Percentiles rank a stretch among this genome's conserved stretches.
Conservation (phyloP, 2,888 invertebrate genomes). For the Euplagia quadripunctaria region DNA sequence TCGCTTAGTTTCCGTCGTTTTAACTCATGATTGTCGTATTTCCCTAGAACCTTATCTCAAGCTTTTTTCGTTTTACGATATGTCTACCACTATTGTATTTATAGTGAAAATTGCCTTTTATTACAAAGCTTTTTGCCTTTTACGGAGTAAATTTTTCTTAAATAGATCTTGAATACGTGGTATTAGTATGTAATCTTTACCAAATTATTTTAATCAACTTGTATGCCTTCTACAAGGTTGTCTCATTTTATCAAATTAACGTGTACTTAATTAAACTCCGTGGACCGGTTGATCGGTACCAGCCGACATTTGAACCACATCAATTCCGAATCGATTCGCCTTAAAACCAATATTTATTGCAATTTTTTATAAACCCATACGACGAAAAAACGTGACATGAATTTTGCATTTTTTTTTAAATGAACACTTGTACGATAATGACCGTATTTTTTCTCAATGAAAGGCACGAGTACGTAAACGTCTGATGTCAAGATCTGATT, state of each 20-base stretch:
- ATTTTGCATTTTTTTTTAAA: constrained; percentile 68
- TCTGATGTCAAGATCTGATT: constrained; percentile 65
- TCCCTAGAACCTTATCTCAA: not conserved
- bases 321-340: constrained; percentile 60
- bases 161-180: too few relatives aligned
- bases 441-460: constrained; percentile 72
- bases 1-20: constrained; percentile 13
- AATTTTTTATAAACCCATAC: constrained; percentile 60
- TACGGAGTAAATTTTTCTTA: too few relatives aligned
- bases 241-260: constrained; percentile 52
- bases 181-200: too few relatives aligned
- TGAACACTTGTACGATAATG: constrained; percentile 64
- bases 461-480: constrained; percentile 56
- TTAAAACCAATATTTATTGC: constrained; percentile 66
- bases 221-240: constrained; percentile 37
- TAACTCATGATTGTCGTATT: not conserved
- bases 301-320: constrained; percentile 65
- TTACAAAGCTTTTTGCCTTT: not conserved
- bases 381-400: constrained; percentile 68
- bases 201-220: constrained; percentile 45
- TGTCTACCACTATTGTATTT: not conserved
- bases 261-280: constrained; percentile 40
- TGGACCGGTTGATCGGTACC: constrained; percentile 57
- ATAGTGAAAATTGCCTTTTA: not conserved
- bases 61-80: not conserved